phyloP scores from a whole-genome alignment of 1,140 invertebrate genomes.

The Anadara kagoshimensis region DNA sequence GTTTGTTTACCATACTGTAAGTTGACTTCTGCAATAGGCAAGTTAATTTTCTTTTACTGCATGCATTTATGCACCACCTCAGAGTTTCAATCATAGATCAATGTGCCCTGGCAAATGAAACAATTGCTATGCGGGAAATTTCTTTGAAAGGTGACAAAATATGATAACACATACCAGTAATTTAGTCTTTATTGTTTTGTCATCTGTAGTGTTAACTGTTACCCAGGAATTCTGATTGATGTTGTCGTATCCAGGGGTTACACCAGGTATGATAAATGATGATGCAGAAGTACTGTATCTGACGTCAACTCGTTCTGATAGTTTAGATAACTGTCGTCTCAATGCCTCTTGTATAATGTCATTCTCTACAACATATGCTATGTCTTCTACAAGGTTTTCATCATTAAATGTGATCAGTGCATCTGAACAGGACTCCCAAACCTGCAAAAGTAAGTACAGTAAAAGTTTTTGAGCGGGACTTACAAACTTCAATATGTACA shows the following conservation, averaged over 20 bases:
- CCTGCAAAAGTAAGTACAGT: conserved; percentile 79
- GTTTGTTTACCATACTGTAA: too few relatives aligned
- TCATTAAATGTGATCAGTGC: conserved; percentile 89
- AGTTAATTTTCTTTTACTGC: too few relatives aligned
- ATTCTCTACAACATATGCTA: conserved; percentile 97
- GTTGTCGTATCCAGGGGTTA: conserved; percentile 26
- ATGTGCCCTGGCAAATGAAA: too few relatives aligned
- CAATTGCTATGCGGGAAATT: too few relatives aligned
- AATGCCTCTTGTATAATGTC: conserved; percentile 85
- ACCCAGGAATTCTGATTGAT: conserved; percentile 59
- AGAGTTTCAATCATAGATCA: too few relatives aligned
- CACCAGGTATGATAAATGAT: conserved; percentile 75
- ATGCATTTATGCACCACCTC: too few relatives aligned
- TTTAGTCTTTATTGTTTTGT: conserved; percentile 70
- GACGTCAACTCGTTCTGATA: conserved; percentile 75
- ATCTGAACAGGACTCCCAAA: conserved; percentile 94
- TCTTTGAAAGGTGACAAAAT: too few relatives aligned
- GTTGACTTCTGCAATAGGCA: too few relatives aligned
- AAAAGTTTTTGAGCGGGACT: too few relatives aligned
- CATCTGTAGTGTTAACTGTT: conserved; percentile 71
- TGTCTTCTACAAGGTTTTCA: conserved; percentile 79
- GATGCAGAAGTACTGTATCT: conserved; percentile 75
- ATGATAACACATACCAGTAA: conserved; percentile 73
- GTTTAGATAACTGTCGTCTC: conserved; percentile 75
- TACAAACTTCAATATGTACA: too few relatives aligned